Evolutionary conservation across 2,888 invertebrate genomes (phyloP).

Genomic region (Ernsta delagoae): DNA sequence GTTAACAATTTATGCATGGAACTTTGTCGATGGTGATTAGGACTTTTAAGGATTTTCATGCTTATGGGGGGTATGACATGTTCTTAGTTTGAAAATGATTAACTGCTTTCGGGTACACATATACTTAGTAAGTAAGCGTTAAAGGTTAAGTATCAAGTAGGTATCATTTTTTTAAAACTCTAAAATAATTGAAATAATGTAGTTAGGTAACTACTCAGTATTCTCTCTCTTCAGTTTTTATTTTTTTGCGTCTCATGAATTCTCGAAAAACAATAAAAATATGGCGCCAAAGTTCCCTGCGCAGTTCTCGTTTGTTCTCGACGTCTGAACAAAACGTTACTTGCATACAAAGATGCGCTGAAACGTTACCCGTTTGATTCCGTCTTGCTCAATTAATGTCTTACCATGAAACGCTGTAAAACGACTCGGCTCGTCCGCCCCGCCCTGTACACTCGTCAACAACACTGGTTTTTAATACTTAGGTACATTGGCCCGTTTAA

Average conservation of each 20-base stretch:
- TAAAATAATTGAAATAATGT: too few relatives aligned
- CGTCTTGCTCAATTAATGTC: slow-evolving; percentile 76
- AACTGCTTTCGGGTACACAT: too few relatives aligned
- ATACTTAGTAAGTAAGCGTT: too few relatives aligned
- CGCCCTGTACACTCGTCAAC: slow-evolving; percentile 58
- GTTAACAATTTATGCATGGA: background rate
- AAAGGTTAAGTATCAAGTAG: too few relatives aligned
- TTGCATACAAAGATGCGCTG: slow-evolving; percentile 40
- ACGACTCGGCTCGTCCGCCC: slow-evolving; percentile 57
- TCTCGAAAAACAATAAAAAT: background rate
- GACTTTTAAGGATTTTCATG: background rate
- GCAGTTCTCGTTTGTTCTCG: background rate
- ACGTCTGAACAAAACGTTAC: background rate
- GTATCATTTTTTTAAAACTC: too few relatives aligned
- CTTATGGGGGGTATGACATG: background rate
- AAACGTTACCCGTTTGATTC: slow-evolving; percentile 60
- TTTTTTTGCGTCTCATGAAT: background rate
- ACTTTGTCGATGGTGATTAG: background rate
- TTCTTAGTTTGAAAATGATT: too few relatives aligned
- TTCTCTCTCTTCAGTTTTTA: background rate
- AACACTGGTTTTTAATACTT: slow-evolving; percentile 16
- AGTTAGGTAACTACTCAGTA: too few relatives aligned
- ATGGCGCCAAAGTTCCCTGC: slow-evolving; percentile 17
- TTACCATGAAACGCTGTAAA: slow-evolving; percentile 78
- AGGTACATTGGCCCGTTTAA: too few relatives aligned